Conservation (phyloP, 2,797 vertebrate genomes). For the Cyclura pinguis region DNA sequence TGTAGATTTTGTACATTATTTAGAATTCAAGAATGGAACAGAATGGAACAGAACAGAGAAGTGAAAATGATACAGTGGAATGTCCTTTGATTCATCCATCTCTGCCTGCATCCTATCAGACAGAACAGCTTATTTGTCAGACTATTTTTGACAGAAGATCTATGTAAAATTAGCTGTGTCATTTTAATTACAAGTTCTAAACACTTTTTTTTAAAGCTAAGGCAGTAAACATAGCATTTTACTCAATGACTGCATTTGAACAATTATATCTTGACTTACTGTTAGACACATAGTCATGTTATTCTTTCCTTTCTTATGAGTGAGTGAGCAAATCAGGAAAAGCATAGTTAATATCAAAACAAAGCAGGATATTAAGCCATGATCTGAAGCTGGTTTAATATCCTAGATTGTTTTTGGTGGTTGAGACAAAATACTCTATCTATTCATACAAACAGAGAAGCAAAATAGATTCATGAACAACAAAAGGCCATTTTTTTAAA, state of each 20-base stretch:
- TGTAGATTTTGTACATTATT: no score
- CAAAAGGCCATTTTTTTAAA: not conserved
- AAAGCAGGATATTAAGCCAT: no score
- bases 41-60: no score
- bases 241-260: not conserved
- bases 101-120: not conserved
- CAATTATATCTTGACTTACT: not conserved
- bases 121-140: no score
- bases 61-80: no score
- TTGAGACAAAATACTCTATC: no score
- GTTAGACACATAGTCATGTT: not conserved
- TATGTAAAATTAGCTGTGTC: not conserved
- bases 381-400: no score
- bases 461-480: not conserved
- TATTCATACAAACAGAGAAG: not conserved
- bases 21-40: no score
- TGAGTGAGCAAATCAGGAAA: not conserved
- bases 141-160: not conserved
- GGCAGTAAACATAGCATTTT: not conserved
- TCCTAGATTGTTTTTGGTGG: no score
- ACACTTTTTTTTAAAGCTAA: not conserved
- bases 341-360: not conserved
- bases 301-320: not conserved
- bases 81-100: no score
- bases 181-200: not conserved